phyloP scores from a whole-genome alignment of 2,888 invertebrate genomes.

The Parthenolecanium corni region DNA sequence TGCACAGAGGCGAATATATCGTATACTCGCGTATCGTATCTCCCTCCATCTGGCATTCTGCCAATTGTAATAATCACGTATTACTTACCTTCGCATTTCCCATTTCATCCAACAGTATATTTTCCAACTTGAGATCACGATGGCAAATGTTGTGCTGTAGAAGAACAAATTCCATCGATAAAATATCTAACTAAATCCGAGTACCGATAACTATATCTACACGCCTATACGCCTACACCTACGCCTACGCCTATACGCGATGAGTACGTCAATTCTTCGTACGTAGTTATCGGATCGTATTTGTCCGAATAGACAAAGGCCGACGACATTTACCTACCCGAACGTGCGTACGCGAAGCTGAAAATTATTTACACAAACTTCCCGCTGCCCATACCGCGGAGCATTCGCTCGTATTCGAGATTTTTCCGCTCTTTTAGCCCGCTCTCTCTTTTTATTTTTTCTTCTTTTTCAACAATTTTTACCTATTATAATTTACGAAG shows the following conservation, averaged over 20 bases:
- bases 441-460: no score
- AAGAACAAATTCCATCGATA: constrained; percentile 28
- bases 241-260: neutral
- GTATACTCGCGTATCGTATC: no score
- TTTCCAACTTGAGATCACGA: constrained; percentile 89
- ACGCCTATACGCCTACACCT: neutral
- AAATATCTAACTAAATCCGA: neutral
- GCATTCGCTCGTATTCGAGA: no score
- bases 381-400: no score
- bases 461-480: no score
- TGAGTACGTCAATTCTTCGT: no score
- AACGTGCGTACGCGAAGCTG: neutral
- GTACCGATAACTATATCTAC: neutral
- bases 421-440: no score
- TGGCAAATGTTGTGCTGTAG: constrained; percentile 83
- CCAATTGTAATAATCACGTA: no score
- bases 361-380: neutral
- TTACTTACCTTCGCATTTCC: constrained; percentile 79
- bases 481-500: no score
- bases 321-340: neutral
- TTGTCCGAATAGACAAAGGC: neutral
- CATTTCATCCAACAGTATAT: constrained; percentile 81
- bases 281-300: no score
- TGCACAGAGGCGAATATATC: no score
- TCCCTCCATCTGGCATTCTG: no score